These are phyloP conservation scores for Mobula birostris DNA, from an alignment of 2,113 vertebrate species.

Conservation along the genomic window DNA sequence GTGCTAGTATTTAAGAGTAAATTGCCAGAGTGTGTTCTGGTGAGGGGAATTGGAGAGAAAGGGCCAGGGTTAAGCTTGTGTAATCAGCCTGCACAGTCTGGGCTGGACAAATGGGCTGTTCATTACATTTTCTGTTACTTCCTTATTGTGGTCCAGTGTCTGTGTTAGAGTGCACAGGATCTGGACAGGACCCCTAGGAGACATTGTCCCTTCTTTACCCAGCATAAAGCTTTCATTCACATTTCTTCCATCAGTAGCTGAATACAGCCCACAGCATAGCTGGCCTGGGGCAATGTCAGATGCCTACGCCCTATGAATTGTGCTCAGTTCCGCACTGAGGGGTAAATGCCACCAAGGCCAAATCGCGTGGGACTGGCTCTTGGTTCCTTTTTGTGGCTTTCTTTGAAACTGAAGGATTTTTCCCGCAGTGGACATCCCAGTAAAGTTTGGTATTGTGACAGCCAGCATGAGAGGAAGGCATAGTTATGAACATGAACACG, in stretches of 20 bases:
- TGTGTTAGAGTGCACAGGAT: too few species aligned
- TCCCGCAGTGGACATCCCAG: background rate
- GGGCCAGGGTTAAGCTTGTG: too few species aligned
- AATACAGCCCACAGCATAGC: too few species aligned
- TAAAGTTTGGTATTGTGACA: background rate
- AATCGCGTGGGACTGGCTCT: background rate
- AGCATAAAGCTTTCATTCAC: background rate
- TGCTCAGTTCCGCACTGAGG: background rate
- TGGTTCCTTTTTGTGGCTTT: background rate
- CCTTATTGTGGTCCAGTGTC: background rate
- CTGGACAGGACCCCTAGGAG: background rate
- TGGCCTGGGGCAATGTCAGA: background rate
- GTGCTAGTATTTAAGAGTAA: background rate
- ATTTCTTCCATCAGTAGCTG: background rate
- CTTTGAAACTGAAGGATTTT: background rate
- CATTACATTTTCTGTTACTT: background rate
- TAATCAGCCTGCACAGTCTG: too few species aligned
- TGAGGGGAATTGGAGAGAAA: too few species aligned
- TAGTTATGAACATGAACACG: too few species aligned
- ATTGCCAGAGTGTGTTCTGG: too few species aligned
- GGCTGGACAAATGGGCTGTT: too few species aligned
- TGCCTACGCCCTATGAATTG: background rate
- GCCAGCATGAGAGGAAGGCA: too few species aligned
- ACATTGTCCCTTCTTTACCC: background rate
- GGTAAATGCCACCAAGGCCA: background rate